phyloP scores from a whole-genome alignment of 2,888 invertebrate species.

The Hemithea aestivaria region DNA sequence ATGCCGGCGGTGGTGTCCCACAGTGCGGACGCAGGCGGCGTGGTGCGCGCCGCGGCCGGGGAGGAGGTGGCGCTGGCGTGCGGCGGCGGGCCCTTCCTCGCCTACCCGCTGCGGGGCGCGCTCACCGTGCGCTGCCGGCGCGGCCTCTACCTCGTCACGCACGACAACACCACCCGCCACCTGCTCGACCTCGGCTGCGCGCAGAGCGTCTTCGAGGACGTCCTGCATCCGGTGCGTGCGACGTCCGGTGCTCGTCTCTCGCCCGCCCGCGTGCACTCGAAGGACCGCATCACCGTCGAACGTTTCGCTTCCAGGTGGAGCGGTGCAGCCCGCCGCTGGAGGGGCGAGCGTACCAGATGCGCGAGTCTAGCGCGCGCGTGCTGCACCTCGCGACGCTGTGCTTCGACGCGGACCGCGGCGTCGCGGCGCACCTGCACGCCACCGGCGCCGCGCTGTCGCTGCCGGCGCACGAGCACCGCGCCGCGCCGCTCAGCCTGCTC shows the following conservation, averaged over 20 bases:
- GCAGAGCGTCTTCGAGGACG: slow-evolving; percentile 65
- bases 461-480: slow-evolving; percentile 43
- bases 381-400: slow-evolving; percentile 60
- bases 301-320: slow-evolving; percentile 47
- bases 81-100: slow-evolving; percentile 53
- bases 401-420: slow-evolving; percentile 60
- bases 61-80: slow-evolving; percentile 54
- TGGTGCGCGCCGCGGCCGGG: slow-evolving; percentile 40
- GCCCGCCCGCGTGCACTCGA: too few relatives aligned
- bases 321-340: slow-evolving; percentile 54
- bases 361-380: slow-evolving; percentile 18
- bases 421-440: slow-evolving; percentile 33
- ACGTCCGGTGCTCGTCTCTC: background rate
- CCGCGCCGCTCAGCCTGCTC: slow-evolving; percentile 56
- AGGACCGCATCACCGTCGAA: background rate
- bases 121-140: slow-evolving; percentile 48
- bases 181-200: slow-evolving; percentile 69
- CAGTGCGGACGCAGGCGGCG: slow-evolving; percentile 37
- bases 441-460: slow-evolving; percentile 32
- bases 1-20: slow-evolving; percentile 65
- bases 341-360: slow-evolving; percentile 61
- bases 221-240: slow-evolving; percentile 51
- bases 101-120: slow-evolving; percentile 45
- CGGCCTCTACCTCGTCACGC: slow-evolving; percentile 47
- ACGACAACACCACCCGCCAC: slow-evolving; percentile 41